Evolutionary conservation across 2,797 vertebrate genomes (phyloP), one percentile per base, ranked within the genome.

Genomic region (Cirrhinus mrigala): DNA sequence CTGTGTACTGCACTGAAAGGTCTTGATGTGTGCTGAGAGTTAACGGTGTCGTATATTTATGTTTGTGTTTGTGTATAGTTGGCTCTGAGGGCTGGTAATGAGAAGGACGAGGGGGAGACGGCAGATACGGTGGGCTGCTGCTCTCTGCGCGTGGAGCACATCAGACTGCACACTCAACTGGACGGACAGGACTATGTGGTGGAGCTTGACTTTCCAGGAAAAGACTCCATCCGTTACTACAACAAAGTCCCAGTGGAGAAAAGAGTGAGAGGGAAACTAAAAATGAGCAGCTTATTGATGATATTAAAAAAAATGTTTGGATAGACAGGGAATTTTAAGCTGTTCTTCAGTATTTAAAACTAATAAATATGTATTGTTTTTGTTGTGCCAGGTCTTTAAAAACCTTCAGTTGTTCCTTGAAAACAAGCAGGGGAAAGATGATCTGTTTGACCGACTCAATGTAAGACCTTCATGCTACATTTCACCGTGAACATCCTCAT

Each of bases 231-330:
- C 91, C 96, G 97, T 93, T 99, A 99, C 92, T 99, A 99, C 94
- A 99, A 99, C 95, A 99, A 98, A 92, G 97, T 99, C 87, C 97
- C 97, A 0, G 97, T 99, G 91, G 98, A 99, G 90, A 99, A 99
- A 92, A 96, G 98, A 95, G 98, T 99, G 90, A 96, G 94, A 64
- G 94, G 60, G 18, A 18, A 24, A 40, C 6, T 29, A 15, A n/a
- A 58, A 11, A 58, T 4, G 9, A n/a, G 9, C 56, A 1, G n/a
- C 22, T 66, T 9, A 78, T 20, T 29, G 71, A 3, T 20, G 9
- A 82, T 71, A n/a, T n/a, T n/a, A n/a, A n/a, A n/a, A n/a, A n/a
- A n/a, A n/a, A n/a, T n/a, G n/a, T n/a, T n/a, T n/a, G n/a, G n/a
- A n/a, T 73, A 24, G 40, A 37, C 5, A 40, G 74, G 22, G 3